Evolutionary conservation across 2,888 invertebrate genomes (phyloP).

Genomic region (Platerodrilus igneus): DNA sequence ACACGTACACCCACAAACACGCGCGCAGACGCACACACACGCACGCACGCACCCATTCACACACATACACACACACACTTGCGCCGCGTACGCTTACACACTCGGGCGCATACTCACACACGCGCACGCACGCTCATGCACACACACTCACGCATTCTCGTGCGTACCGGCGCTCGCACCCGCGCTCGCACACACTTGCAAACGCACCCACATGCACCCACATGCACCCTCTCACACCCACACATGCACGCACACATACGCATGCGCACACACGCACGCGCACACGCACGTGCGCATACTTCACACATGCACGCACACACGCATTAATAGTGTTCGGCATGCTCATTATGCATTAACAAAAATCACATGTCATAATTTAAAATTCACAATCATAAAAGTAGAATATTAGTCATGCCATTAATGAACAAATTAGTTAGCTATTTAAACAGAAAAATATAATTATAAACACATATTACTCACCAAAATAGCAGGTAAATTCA

Average conservation of each 20-base stretch:
- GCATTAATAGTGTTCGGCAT: too few species aligned
- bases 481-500: too few species aligned
- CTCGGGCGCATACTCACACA: not conserved
- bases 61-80: not conserved
- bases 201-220: not conserved
- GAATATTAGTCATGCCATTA: too few species aligned
- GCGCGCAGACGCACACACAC: not conserved
- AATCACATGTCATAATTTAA: too few species aligned
- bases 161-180: not conserved
- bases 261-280: not conserved
- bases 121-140: not conserved
- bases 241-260: not conserved
- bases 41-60: not conserved
- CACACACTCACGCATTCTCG: not conserved
- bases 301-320: too few species aligned
- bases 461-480: too few species aligned
- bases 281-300: too few species aligned
- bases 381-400: too few species aligned
- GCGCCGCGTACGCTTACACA: conserved; percentile 1
- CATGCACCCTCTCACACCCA: not conserved
- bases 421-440: too few species aligned
- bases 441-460: too few species aligned
- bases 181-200: not conserved
- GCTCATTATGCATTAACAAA: too few species aligned
- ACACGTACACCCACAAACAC: not conserved